Conservation (phyloP, 2,888 invertebrate species). For the Drosophila anomelani region DNA sequence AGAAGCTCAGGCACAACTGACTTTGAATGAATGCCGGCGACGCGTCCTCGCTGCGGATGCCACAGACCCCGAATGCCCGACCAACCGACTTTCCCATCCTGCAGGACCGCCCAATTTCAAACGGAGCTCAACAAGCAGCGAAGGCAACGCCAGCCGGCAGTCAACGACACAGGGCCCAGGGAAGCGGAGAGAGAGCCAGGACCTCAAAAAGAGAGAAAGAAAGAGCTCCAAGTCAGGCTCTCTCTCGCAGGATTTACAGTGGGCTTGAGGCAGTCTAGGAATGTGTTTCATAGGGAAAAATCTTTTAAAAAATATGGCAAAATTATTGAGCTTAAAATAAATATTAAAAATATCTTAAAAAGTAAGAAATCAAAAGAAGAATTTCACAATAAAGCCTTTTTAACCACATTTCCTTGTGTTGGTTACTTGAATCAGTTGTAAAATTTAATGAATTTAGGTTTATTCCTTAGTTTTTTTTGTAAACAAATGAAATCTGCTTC, state of each 20-base stretch:
- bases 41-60: constrained; percentile 64
- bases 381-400: background rate
- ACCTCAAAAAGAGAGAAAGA: constrained; percentile 2
- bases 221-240: background rate
- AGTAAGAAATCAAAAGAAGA: no score
- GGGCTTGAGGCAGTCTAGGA: background rate
- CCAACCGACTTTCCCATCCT: constrained; percentile 53
- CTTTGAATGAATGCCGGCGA: constrained; percentile 59
- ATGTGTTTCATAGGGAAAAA: background rate
- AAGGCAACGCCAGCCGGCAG: constrained; percentile 59
- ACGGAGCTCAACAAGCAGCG: constrained; percentile 44
- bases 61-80: constrained; percentile 44
- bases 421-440: fast-evolving
- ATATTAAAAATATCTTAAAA: no score
- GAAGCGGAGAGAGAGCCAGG: constrained; percentile 31
- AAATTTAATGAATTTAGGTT: background rate
- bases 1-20: constrained; percentile 74
- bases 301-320: no score
- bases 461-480: no score
- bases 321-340: no score
- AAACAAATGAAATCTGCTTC: background rate
- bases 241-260: constrained; percentile 49
- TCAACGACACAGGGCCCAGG: constrained; percentile 56
- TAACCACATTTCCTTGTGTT: fast-evolving
- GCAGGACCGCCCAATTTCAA: constrained; percentile 55